These are phyloP conservation scores for Lontra canadensis DNA, from an alignment of 2,113 vertebrate genomes.

Conservation along the genomic window DNA sequence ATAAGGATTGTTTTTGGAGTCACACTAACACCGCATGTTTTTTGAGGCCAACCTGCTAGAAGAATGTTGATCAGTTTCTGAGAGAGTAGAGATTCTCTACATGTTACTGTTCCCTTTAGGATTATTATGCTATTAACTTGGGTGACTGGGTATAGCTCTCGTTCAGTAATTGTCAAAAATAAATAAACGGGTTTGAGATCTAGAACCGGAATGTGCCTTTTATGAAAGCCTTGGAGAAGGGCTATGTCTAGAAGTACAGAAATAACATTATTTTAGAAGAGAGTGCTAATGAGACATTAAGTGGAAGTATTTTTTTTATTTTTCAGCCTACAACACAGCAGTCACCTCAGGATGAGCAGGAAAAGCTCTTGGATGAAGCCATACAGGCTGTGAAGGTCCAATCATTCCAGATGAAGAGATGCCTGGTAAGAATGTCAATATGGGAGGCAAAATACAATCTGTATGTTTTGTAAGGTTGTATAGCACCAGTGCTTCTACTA, in stretches of 20 bases:
- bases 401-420: constrained; percentile 99
- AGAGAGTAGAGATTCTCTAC: background rate
- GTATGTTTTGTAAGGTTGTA: background rate
- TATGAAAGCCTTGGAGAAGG: background rate
- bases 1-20: background rate
- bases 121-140: background rate
- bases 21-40: background rate
- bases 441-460: background rate
- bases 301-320: background rate
- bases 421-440: constrained; percentile 89
- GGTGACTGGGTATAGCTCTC: background rate
- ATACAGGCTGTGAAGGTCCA: constrained; percentile 99
- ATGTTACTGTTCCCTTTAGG: background rate
- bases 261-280: background rate
- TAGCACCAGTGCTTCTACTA: background rate
- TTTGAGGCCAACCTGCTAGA: background rate
- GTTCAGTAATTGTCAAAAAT: background rate
- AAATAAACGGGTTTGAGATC: background rate
- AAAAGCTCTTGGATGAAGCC: constrained; percentile 98
- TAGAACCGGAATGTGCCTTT: background rate
- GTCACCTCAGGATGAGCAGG: constrained; percentile 98
- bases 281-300: background rate
- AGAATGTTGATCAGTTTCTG: background rate
- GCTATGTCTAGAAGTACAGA: background rate
- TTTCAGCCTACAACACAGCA: constrained; percentile 96